Percentiles rank a stretch among this genome's conserved stretches.
Evolutionary conservation across 2,888 invertebrate species (phyloP).

Genomic region (Cataglyphis albicans): DNA sequence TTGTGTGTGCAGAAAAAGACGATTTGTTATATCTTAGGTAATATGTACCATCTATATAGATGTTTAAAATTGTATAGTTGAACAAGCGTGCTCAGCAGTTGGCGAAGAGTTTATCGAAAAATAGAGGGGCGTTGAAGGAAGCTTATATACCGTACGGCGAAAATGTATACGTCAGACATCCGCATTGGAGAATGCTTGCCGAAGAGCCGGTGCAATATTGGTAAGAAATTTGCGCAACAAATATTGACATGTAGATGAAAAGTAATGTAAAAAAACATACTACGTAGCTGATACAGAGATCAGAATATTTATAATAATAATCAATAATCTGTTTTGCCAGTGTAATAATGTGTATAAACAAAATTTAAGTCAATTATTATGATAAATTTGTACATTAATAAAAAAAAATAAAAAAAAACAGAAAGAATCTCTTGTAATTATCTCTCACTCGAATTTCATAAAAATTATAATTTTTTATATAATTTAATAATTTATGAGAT

Average conservation of each 20-base stretch:
- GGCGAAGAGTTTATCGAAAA: conserved; percentile 76
- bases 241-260: conserved; percentile 16
- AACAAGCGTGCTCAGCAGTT: conserved; percentile 79
- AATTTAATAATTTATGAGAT: conserved; percentile 16
- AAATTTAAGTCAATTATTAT: conserved; percentile 7
- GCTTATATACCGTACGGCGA: conserved; percentile 75
- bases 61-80: conserved; percentile 71
- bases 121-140: conserved; percentile 18
- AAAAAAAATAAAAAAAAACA: neutral
- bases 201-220: conserved; percentile 74
- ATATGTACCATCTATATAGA: neutral
- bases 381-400: neutral
- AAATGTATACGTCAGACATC: conserved; percentile 76
- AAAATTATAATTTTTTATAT: neutral
- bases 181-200: conserved; percentile 67
- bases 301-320: neutral
- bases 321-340: neutral
- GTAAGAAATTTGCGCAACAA: conserved; percentile 64
- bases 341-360: neutral
- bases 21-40: conserved; percentile 22
- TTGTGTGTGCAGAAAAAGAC: neutral
- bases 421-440: neutral
- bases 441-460: neutral
- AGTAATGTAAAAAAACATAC: conserved; percentile 9
- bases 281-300: neutral